phyloP scores from a whole-genome alignment of 2,888 invertebrate genomes.

The Melanchra persicariae region DNA sequence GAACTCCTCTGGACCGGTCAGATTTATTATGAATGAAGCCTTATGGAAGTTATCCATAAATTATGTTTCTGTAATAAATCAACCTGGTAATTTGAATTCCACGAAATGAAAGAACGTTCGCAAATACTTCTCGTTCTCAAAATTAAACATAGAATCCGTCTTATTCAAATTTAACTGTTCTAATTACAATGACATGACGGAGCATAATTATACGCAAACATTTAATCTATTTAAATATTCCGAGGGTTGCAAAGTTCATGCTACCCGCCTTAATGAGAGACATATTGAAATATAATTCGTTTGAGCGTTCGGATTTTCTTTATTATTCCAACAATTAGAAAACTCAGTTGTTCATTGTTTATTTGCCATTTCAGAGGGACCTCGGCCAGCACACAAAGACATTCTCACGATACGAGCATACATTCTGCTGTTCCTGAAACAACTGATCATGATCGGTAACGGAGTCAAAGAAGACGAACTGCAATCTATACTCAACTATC shows the following conservation, averaged over 20 bases:
- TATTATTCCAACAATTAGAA: background rate
- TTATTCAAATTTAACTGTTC: conserved; percentile 46
- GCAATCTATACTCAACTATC: conserved; percentile 99
- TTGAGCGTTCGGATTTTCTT: background rate
- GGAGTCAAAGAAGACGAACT: conserved; percentile 99
- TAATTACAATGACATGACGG: conserved; percentile 48
- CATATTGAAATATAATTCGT: conserved; percentile 7
- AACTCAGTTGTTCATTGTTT: background rate
- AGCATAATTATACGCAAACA: conserved; percentile 56
- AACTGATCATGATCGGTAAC: conserved; percentile 98
- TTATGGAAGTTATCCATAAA: conserved; percentile 22
- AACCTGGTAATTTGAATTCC: conserved; percentile 4
- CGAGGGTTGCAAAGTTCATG: conserved; percentile 24
- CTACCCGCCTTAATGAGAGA: background rate
- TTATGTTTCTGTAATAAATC: conserved; percentile 25
- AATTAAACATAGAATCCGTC: conserved; percentile 28
- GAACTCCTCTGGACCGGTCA: conserved; percentile 14
- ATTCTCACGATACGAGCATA: conserved; percentile 98
- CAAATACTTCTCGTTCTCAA: conserved; percentile 19
- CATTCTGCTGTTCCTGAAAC: conserved; percentile 98
- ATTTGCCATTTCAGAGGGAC: conserved; percentile 93
- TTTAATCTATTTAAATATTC: conserved; percentile 52
- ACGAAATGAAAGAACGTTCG: conserved; percentile 29
- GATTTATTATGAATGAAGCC: conserved; percentile 29
- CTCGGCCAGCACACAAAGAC: conserved; percentile 98